These are phyloP conservation scores for Pelecanoides urinatrix DNA, from an alignment of 2,113 vertebrate species.

Conservation along the genomic window DNA sequence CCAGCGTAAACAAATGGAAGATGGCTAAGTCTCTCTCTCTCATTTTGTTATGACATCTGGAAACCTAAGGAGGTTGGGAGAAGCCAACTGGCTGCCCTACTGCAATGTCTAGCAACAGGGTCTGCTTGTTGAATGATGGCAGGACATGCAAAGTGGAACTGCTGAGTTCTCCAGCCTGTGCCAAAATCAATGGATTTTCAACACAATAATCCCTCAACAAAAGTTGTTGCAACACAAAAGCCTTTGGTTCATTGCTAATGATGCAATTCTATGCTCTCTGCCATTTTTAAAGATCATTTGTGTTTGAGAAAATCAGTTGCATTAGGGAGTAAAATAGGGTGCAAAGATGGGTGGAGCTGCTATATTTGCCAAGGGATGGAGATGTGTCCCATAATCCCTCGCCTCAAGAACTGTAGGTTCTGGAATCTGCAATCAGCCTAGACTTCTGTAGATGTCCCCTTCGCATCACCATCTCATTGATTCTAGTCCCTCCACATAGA, in stretches of 20 bases:
- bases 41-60: slow-evolving; percentile 57
- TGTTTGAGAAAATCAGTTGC: background rate
- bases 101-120: background rate
- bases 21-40: slow-evolving; percentile 52
- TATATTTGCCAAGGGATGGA: background rate
- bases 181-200: slow-evolving; percentile 33
- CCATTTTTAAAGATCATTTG: background rate
- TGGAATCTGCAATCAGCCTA: background rate
- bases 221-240: slow-evolving; percentile 12
- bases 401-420: background rate
- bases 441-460: background rate
- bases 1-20: slow-evolving; percentile 40
- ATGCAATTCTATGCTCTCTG: background rate
- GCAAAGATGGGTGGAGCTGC: background rate
- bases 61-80: slow-evolving; percentile 37
- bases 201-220: slow-evolving; percentile 14
- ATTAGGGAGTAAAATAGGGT: background rate
- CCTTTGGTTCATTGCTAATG: background rate
- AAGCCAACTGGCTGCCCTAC: slow-evolving; percentile 52
- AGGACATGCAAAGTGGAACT: slow-evolving; percentile 14
- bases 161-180: background rate
- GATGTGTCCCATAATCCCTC: background rate
- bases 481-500: background rate
- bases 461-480: background rate
- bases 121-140: slow-evolving; percentile 12